phyloP scores from a whole-genome alignment of 2,888 invertebrate genomes.

The Lasioglossum vierecki region DNA sequence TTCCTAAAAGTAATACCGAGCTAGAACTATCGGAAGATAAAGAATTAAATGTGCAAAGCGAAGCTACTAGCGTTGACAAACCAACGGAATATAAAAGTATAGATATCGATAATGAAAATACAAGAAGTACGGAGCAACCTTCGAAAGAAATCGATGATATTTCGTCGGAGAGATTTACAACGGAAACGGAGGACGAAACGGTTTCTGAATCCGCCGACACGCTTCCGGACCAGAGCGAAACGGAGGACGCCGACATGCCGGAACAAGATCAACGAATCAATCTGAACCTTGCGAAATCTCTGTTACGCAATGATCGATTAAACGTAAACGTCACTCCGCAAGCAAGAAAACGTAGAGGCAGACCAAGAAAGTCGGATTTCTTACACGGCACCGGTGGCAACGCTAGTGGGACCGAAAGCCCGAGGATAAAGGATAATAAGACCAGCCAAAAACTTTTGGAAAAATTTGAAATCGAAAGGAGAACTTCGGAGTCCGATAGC shows the following conservation, averaged over 20 bases:
- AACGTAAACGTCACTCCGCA: constrained; percentile 27
- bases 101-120: constrained; percentile 17
- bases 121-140: constrained; percentile 50
- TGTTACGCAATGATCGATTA: constrained; percentile 30
- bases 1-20: not conserved
- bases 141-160: constrained; percentile 69
- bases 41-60: constrained; percentile 20
- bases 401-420: constrained; percentile 50
- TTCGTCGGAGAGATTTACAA: constrained; percentile 58
- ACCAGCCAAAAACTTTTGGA: constrained; percentile 43
- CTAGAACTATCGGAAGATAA: constrained; percentile 39
- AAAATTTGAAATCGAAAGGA: constrained; percentile 66
- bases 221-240: constrained; percentile 72
- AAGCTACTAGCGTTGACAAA: constrained; percentile 38
- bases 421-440: constrained; percentile 47
- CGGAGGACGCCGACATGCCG: constrained; percentile 68
- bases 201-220: constrained; percentile 73
- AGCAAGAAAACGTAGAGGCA: constrained; percentile 72
- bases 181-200: constrained; percentile 75
- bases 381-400: constrained; percentile 30
- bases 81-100: constrained; percentile 31
- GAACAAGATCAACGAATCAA: constrained; percentile 51
- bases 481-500: constrained; percentile 76
- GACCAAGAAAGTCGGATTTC: constrained; percentile 71
- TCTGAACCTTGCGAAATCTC: constrained; percentile 36